Base-by-base conservation (phyloP, 2,888 invertebrate genomes). In the Aelia acuminata region DNA sequence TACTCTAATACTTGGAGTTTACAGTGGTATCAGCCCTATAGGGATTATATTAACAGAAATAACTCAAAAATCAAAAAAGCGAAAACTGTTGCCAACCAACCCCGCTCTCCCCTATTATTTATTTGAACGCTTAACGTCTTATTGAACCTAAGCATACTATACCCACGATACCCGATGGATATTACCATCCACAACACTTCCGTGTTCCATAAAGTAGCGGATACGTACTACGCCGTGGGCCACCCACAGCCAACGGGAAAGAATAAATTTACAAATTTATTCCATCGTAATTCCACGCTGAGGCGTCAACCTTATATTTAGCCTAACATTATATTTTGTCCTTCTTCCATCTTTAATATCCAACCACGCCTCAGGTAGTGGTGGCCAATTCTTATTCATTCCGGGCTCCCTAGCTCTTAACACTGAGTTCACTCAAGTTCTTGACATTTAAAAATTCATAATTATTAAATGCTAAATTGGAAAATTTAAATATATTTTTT, bases 181-280 rank as follows among this genome's bases (percentile, higher is more conserved):
- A n/a, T n/a, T n/a, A n/a, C 22, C 22, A 22, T 4, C 53, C 8
- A 1, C 8, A 53, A 53, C 22, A 53, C 53, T 70, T 70, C 63
- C 63, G 31, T 18, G 35, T 70, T 70, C 63, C 63, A 70, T 70
- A 70, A 70, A 35, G 18, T 20, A 18, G 4, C 31, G 15, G 53
- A 57, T 5, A 50, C 1, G n/a, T 22, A 57, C 31, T 70, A 20
- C 63, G 63, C 31, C 63, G 31, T 18, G 8, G 63, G 35, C 63
- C 63, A 70, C 63, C 63, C 63, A 70, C 63, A 70, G 15, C 35
- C 35, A 35, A 8, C n/a, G 8, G 31, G 18, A 35, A 70, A 18
- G 31, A 70, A 70, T 70, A 70, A 70, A 70, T 35, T 35, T 70
- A 70, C 63, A 70, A 70, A 70, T 70, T 70, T 70, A 70, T 70